Evolutionary conservation across 2,113 vertebrate genomes (phyloP).

Genomic region (Camelus bactrianus): DNA sequence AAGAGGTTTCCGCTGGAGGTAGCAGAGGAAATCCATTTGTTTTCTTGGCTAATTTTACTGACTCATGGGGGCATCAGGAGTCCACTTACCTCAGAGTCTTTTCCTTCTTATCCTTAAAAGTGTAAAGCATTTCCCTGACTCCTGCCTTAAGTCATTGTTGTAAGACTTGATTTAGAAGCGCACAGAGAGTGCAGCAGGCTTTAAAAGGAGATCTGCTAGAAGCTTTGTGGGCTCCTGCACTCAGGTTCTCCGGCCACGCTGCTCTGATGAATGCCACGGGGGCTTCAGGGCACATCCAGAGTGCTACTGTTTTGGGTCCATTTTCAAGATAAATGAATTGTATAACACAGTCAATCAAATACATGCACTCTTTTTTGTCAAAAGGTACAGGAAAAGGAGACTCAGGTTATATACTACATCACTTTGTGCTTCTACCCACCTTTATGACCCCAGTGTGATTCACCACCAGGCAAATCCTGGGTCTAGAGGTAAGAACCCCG

Average conservation of each 20-base stretch:
- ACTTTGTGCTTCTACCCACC: background rate
- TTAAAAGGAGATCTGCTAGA: background rate
- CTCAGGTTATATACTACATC: background rate
- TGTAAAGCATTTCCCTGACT: slow-evolving; percentile 42
- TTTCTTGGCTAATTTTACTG: slow-evolving; percentile 57
- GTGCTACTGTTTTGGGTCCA: background rate
- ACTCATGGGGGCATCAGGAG: background rate
- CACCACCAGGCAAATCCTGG: background rate
- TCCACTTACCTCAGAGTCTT: slow-evolving; percentile 44
- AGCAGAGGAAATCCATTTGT: background rate
- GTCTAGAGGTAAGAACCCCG: background rate
- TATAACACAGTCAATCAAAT: slow-evolving; percentile 20
- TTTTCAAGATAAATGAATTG: slow-evolving; percentile 51
- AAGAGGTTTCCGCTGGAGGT: background rate
- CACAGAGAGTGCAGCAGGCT: background rate
- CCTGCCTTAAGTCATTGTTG: slow-evolving; percentile 44
- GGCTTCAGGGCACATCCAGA: background rate
- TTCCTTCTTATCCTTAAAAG: slow-evolving; percentile 47
- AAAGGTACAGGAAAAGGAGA: slow-evolving; percentile 2
- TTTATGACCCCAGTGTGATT: background rate
- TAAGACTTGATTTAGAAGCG: slow-evolving; percentile 65
- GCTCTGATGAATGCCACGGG: background rate
- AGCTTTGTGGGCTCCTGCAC: background rate
- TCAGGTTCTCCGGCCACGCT: background rate
- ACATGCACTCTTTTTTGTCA: background rate